A percentile compares a stretch with the other conserved stretches of the same genome.
Evolutionary conservation across 2,113 vertebrate genomes (phyloP).

Genomic region (Perccottus glenii): DNA sequence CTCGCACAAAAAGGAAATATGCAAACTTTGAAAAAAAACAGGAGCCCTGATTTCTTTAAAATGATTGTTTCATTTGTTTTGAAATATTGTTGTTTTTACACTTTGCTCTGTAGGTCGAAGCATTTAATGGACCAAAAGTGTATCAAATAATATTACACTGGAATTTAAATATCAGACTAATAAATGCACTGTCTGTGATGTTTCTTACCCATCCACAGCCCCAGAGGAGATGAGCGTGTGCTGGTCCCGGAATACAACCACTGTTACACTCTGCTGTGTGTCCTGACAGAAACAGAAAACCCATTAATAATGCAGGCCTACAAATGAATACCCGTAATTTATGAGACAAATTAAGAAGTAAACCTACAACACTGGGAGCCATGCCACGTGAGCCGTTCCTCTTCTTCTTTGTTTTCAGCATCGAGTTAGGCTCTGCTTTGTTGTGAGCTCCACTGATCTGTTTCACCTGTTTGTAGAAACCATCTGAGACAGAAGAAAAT

Average conservation of each 20-base stretch:
- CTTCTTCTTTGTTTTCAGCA: conserved; percentile 86
- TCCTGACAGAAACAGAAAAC: conserved; percentile 77
- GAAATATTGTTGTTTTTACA: too few relatives aligned
- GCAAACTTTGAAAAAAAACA: too few relatives aligned
- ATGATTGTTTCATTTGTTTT: too few relatives aligned
- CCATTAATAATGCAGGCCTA: not conserved
- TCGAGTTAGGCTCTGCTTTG: conserved; percentile 82
- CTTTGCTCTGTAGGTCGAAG: too few relatives aligned
- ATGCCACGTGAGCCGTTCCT: conserved; percentile 82
- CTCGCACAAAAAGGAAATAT: too few relatives aligned
- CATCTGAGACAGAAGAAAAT: conserved; percentile 79
- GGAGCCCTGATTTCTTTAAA: too few relatives aligned
- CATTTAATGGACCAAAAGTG: too few relatives aligned
- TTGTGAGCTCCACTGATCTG: conserved; percentile 96
- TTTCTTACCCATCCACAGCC: conserved; percentile 93
- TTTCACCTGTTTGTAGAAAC: conserved; percentile 95
- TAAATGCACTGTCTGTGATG: not conserved
- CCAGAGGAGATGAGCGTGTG: conserved; percentile 93
- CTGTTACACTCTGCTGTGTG: conserved; percentile 95
- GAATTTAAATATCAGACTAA: too few relatives aligned
- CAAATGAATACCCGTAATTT: too few relatives aligned
- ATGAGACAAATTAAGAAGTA: not conserved
- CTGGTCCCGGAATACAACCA: conserved; percentile 92
- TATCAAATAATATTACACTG: too few relatives aligned
- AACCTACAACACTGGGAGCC: conserved; percentile 91